Evolutionary conservation across 2,113 vertebrate species (phyloP).

Genomic region (Elephas maximus): DNA sequence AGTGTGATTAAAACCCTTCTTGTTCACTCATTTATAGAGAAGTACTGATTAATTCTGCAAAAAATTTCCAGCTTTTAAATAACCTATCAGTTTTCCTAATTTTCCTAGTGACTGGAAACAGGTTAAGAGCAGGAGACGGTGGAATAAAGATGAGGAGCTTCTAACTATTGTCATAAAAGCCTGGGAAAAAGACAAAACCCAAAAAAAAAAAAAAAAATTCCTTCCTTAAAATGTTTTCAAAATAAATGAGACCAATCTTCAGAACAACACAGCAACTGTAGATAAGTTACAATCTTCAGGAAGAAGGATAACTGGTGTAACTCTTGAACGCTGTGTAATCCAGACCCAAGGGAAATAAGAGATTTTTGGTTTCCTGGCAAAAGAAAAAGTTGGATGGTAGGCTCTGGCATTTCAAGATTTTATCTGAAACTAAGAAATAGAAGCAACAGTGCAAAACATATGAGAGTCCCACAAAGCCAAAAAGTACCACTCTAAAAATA

Average conservation of each 20-base stretch:
- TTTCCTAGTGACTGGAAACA: background rate
- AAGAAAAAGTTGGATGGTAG: background rate
- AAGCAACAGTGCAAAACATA: slow-evolving; percentile 28
- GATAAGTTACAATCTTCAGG: slow-evolving; percentile 45
- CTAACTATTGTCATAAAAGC: slow-evolving; percentile 19
- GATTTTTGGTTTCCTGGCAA: slow-evolving; percentile 53
- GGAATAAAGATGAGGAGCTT: slow-evolving; percentile 35
- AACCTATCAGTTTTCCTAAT: slow-evolving; percentile 7
- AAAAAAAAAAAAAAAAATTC: slow-evolving; percentile 29
- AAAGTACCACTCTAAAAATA: slow-evolving; percentile 67
- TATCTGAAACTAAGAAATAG: slow-evolving; percentile 36
- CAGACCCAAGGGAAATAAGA: slow-evolving; percentile 32
- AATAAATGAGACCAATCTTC: slow-evolving; percentile 69
- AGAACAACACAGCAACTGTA: slow-evolving; percentile 40
- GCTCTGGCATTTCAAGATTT: slow-evolving; percentile 22
- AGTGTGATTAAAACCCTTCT: background rate
- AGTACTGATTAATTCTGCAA: slow-evolving; percentile 9
- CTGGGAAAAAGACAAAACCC: slow-evolving; percentile 73
- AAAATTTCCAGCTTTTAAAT: background rate
- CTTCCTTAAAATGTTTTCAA: slow-evolving; percentile 78
- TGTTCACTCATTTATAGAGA: background rate
- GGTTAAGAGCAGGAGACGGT: background rate
- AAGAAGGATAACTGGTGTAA: slow-evolving; percentile 26
- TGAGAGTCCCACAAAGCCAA: background rate
- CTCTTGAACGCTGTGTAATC: background rate